A percentile compares a stretch with the other conserved stretches of the same genome.
These are phyloP conservation scores for Virgularia gustaviana DNA, from an alignment of 92 coral and sea anemone genomes.

Conservation along the genomic window DNA sequence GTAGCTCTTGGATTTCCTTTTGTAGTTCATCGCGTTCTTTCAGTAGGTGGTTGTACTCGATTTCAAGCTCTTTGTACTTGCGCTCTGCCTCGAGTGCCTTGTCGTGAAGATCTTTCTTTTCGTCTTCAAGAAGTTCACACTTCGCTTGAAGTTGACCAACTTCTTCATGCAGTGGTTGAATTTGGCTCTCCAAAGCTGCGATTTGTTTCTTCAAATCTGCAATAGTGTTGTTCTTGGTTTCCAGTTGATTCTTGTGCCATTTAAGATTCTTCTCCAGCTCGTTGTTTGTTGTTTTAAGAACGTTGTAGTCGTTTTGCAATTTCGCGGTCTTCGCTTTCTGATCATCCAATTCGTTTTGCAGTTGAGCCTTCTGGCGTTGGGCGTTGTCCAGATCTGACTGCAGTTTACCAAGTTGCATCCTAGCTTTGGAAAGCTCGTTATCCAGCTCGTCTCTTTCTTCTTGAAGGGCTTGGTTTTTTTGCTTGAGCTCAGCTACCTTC, in stretches of 20 bases:
- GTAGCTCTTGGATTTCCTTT: constrained; percentile 71
- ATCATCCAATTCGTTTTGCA: constrained; percentile 78
- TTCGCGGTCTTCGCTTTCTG: constrained; percentile 70
- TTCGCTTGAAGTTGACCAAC: constrained; percentile 83
- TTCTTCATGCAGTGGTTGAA: constrained; percentile 83
- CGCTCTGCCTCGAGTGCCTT: constrained; percentile 74
- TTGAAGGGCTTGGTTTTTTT: constrained; percentile 67
- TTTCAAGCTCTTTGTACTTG: constrained; percentile 69
- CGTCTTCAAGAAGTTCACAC: constrained; percentile 82
- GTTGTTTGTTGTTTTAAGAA: constrained; percentile 59
- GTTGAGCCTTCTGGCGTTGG: constrained; percentile 61
- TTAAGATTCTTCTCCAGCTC: constrained; percentile 72
- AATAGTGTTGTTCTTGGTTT: constrained; percentile 70
- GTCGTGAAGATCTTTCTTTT: constrained; percentile 71
- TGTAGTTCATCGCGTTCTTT: constrained; percentile 79
- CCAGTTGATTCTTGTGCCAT: constrained; percentile 76
- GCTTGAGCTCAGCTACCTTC: constrained; percentile 65
- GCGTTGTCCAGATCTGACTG: constrained; percentile 70
- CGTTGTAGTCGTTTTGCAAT: constrained; percentile 62
- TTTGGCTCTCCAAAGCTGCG: constrained; percentile 81
- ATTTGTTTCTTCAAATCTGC: constrained; percentile 74
- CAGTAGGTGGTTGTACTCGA: constrained; percentile 65
- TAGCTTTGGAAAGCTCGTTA: constrained; percentile 69
- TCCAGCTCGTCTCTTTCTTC: constrained; percentile 88
- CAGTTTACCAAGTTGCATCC: constrained; percentile 74